Percentiles rank a stretch among this genome's conserved stretches.
Evolutionary conservation across 2,113 vertebrate genomes (phyloP).

Genomic region (Porphyrio hochstetteri): DNA sequence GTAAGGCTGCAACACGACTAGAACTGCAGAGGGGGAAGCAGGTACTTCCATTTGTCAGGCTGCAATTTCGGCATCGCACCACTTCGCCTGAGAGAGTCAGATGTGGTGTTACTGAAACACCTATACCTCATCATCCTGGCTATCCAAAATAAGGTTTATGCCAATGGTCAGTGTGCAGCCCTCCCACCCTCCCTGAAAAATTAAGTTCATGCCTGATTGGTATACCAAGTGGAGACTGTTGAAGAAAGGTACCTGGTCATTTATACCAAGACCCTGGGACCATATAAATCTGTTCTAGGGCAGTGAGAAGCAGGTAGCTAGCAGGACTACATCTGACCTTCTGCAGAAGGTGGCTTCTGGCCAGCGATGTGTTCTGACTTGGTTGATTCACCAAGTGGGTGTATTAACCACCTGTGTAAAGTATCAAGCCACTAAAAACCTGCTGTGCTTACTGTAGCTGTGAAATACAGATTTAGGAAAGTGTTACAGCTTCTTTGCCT

Average conservation of each 20-base stretch:
- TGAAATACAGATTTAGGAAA: background rate
- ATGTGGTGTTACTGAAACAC: rapidly evolving
- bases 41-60: background rate
- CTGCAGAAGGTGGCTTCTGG: background rate
- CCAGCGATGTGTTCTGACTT: background rate
- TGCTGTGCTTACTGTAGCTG: background rate
- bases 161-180: background rate
- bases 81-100: background rate
- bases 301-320: background rate
- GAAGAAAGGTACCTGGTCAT: background rate
- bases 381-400: background rate
- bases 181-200: background rate
- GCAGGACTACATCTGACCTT: background rate
- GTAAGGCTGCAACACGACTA: background rate
- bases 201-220: background rate
- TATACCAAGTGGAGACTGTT: background rate
- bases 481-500: background rate
- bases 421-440: background rate
- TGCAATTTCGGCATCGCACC: background rate
- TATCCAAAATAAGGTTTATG: background rate
- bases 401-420: background rate
- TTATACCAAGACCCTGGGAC: background rate
- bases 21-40: background rate
- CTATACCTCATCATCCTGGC: rapidly evolving
- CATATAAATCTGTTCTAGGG: background rate